Percentiles rank a stretch among this genome's conserved stretches.
Conservation (phyloP, 1,140 invertebrate genomes). For the Lepidurus packardi region DNA sequence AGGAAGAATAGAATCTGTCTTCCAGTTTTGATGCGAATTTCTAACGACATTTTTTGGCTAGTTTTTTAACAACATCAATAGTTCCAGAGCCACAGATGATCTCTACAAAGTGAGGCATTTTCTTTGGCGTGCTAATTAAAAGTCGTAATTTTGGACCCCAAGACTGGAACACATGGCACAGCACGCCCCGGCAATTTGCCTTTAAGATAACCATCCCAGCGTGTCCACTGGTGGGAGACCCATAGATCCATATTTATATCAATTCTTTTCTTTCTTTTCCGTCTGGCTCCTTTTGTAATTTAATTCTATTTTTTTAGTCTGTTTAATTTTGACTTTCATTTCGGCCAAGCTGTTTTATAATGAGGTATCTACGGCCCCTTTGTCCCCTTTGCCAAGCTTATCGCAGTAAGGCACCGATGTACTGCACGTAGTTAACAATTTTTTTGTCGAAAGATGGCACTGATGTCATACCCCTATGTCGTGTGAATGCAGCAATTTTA, state of each 20-base stretch:
- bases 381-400: neutral
- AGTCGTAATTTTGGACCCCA: neutral
- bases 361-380: neutral
- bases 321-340: neutral
- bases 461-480: too few relatives aligned
- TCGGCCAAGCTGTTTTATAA: neutral
- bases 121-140: slow-evolving; percentile 6
- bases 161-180: slow-evolving; percentile 18
- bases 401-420: neutral
- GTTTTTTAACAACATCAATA: neutral
- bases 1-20: neutral
- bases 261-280: neutral
- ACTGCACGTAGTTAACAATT: neutral
- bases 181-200: slow-evolving; percentile 13
- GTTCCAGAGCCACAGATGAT: neutral
- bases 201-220: slow-evolving; percentile 7
- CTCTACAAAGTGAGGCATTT: neutral
- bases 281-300: neutral
- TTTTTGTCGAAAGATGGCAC: too few relatives aligned
- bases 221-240: neutral
- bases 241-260: neutral
- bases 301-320: neutral
- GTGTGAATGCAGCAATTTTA: too few relatives aligned
- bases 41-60: neutral
- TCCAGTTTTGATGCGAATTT: slow-evolving; percentile 12